Evolutionary conservation across 2,888 invertebrate genomes (phyloP).

Genomic region (Pristionchus entomophagus): DNA sequence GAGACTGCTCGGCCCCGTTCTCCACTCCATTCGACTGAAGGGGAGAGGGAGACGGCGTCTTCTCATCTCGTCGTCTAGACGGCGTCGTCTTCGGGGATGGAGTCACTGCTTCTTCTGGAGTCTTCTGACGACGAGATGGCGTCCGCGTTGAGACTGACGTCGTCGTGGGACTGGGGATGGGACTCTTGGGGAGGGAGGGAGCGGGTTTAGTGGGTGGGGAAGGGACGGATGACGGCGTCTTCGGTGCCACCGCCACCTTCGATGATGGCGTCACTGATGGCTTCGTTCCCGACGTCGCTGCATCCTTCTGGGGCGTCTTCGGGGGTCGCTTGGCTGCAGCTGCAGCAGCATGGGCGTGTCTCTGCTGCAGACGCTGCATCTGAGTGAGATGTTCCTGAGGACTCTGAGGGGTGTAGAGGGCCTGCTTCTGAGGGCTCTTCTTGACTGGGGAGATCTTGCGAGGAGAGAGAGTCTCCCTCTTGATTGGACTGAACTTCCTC

Average conservation of each 20-base stretch:
- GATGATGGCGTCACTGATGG: not conserved
- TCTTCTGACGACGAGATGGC: not conserved
- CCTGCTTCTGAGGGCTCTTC: not conserved
- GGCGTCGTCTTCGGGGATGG: too few species aligned
- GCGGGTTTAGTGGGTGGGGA: not conserved
- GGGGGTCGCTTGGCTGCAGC: too few species aligned
- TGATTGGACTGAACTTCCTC: not conserved
- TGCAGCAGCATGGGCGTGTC: too few species aligned
- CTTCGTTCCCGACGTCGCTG: not conserved
- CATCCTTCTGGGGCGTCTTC: too few species aligned
- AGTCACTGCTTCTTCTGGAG: not conserved
- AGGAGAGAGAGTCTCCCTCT: not conserved
- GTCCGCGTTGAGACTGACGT: not conserved
- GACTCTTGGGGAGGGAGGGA: not conserved
- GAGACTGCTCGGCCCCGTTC: not conserved
- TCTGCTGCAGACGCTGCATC: too few species aligned
- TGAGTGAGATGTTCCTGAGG: not conserved
- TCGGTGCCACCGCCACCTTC: not conserved
- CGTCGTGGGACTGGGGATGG: not conserved
- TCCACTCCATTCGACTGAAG: not conserved
- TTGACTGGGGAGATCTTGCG: not conserved
- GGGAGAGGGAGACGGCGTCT: not conserved
- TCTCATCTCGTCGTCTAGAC: too few species aligned
- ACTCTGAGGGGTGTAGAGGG: not conserved
- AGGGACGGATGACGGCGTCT: not conserved